Conservation (phyloP, 1,140 invertebrate species). For the Phymorhynchus buccinoides region DNA sequence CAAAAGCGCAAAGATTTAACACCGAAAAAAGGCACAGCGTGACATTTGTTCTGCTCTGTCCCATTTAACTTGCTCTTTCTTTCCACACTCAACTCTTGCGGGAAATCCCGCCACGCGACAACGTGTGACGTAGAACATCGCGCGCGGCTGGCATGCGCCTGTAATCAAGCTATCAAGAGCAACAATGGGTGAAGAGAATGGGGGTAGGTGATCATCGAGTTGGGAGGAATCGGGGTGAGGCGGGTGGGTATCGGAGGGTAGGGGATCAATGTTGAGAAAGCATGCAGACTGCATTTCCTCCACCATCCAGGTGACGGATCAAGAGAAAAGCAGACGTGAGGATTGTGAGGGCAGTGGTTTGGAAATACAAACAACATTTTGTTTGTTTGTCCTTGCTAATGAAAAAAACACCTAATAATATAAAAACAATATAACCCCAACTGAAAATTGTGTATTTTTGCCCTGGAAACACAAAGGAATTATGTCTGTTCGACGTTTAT, state of each 20-base stretch:
- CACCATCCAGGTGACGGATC: neutral
- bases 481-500: no score
- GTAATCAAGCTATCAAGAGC: constrained; percentile 32
- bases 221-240: neutral
- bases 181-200: constrained; percentile 17
- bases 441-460: no score
- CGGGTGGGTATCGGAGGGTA: neutral
- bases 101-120: constrained; percentile 25
- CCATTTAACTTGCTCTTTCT: neutral
- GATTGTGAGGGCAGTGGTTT: no score
- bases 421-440: no score
- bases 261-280: neutral
- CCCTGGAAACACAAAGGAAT: no score
- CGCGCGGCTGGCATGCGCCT: constrained; percentile 31
- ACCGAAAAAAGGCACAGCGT: neutral
- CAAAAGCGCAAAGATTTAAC: no score
- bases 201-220: constrained; percentile 1
- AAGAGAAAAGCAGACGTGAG: neutral
- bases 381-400: no score
- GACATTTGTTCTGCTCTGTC: neutral
- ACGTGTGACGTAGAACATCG: constrained; percentile 22
- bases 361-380: no score
- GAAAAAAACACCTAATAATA: no score
- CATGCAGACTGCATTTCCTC: neutral
- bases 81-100: no score